Base-by-base conservation (phyloP, 2,888 invertebrate genomes). In the Stegophylla sp. region DNA sequence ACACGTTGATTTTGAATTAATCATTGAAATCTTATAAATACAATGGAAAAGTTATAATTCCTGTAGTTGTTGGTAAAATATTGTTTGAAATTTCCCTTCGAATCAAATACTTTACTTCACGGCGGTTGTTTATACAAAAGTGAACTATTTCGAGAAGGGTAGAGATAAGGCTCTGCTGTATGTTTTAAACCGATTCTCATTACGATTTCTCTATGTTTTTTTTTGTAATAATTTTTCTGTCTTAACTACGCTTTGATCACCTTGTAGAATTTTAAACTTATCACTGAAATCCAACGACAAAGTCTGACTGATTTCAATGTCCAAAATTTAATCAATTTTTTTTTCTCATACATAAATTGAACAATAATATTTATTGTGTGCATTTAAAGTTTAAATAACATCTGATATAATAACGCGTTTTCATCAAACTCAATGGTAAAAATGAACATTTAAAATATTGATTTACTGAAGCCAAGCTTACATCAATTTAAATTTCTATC, bases 21-120 rank as follows among this genome's bases (percentile, higher is more conserved):
- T 74, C 48, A 34, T 61, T 74, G 34, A 34, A 48, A 48, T 74
- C 74, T 48, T 45, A 61, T 73, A 73, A 28, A 1, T 28, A 63
- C 74, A 63, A 74, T 48, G 20, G 10, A 3, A 48, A 61, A 61
- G 45, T 63, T 63, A 15, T 74, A 13, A 28, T 74, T 74, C 48
- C 74, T 51, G 63, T 12, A 74, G 26, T 48, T n/a, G 45, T 48
- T n/a, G 73, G n/a, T 61, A 28, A 73, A 61, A 48, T 45, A 73
- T 43, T 28, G 5, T 45, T 45, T 12, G 12, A 28, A 59, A 61
- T 43, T 73, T 45, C n/a, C 28, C 26, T 13, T 4, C 12, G 23
- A 56, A 10, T 53, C 41, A 59, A 72, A 72, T 43, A 26, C 59
- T 72, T 72, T 13, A 74, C 48, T 61, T 61, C 15, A 63, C 74